phyloP scores from a whole-genome alignment of 2,888 invertebrate species.

The Troides oblongomaculatus region DNA sequence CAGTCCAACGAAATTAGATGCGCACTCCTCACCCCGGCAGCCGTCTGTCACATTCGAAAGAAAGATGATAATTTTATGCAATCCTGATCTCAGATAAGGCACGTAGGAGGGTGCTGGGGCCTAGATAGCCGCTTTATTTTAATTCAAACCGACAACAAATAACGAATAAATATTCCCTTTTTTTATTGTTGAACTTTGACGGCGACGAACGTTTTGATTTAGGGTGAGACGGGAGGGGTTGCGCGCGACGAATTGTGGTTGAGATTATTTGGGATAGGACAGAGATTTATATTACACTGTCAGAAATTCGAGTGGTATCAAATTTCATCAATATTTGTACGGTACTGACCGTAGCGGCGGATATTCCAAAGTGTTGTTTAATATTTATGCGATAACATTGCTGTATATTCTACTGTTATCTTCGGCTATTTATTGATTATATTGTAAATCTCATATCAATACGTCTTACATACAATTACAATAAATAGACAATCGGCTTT shows the following conservation, averaged over 20 bases:
- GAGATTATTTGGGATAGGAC: constrained; percentile 64
- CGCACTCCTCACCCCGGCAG: constrained; percentile 54
- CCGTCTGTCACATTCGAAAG: constrained; percentile 63
- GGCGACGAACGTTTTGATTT: constrained; percentile 70
- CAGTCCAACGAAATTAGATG: constrained; percentile 60
- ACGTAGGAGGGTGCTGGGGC: constrained; percentile 65
- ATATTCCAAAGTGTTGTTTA: constrained; percentile 3
- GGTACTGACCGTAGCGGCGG: constrained; percentile 39
- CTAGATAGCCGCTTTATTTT: constrained; percentile 76
- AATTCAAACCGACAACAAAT: constrained; percentile 79
- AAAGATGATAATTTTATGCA: constrained; percentile 76
- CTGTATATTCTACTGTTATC: not conserved
- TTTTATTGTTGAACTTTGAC: constrained; percentile 73
- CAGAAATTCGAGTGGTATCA: constrained; percentile 60
- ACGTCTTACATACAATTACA: too few species aligned
- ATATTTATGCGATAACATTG: constrained; percentile 13
- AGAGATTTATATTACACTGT: constrained; percentile 68
- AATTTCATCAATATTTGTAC: constrained; percentile 63
- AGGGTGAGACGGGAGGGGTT: constrained; percentile 65
- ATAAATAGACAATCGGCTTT: too few species aligned
- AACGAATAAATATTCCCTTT: constrained; percentile 75
- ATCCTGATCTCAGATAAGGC: constrained; percentile 75
- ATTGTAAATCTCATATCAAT: not conserved
- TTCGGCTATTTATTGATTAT: constrained; percentile 15
- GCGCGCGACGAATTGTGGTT: constrained; percentile 69